Percentiles rank a stretch among this genome's conserved stretches.
Conservation (phyloP, 2,888 invertebrate genomes). For the Nemurella pictetii region DNA sequence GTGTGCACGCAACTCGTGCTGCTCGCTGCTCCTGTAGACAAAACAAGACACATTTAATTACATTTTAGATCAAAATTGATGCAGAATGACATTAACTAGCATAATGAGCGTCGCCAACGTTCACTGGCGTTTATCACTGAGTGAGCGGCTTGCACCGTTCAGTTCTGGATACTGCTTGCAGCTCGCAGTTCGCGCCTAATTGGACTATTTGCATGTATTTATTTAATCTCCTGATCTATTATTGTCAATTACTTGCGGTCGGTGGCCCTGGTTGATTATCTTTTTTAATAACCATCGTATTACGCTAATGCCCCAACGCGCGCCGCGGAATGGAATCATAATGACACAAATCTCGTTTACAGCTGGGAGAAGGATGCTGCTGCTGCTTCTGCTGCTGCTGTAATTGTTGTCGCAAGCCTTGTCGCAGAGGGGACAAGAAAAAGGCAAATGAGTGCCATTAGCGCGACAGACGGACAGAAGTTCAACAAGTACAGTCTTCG, state of each 20-base stretch:
- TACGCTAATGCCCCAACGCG: background rate
- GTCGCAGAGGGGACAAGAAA: background rate
- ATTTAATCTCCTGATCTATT: background rate
- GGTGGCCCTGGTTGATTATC: background rate
- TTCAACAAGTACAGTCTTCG: background rate
- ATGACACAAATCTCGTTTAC: conserved; percentile 41
- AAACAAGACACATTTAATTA: background rate
- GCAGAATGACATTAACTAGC: background rate
- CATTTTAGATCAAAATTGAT: background rate
- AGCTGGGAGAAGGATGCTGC: conserved; percentile 14
- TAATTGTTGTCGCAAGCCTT: conserved; percentile 34
- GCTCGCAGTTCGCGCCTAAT: background rate
- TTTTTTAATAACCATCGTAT: conserved; percentile 11
- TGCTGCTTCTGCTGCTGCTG: too few species aligned
- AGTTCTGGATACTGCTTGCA: background rate
- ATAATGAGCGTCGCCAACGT: background rate
- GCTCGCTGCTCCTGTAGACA: background rate
- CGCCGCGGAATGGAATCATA: conserved; percentile 35
- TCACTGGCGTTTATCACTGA: background rate
- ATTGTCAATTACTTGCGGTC: background rate
- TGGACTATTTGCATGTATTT: background rate
- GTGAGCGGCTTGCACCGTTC: background rate
- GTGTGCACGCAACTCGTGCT: background rate
- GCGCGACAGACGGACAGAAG: background rate
- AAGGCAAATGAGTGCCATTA: conserved; percentile 18